Conservation (phyloP, 2,797 vertebrate genomes). For the Takifugu rubripes region DNA sequence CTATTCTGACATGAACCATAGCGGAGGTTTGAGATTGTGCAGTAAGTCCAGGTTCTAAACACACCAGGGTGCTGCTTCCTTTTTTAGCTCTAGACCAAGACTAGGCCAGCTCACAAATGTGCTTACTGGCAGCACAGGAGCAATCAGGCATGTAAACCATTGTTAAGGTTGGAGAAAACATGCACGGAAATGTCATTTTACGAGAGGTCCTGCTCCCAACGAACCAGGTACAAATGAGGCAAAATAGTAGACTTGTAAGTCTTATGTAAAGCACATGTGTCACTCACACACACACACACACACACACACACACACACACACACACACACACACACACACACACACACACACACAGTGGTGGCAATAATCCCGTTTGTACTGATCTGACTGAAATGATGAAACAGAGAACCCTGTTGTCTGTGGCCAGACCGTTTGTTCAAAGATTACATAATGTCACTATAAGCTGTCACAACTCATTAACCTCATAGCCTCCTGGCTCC, state of each 20-base stretch:
- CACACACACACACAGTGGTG: neutral
- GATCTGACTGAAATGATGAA: conserved; percentile 31
- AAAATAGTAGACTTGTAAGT: too few species aligned
- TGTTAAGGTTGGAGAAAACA: conserved; percentile 28
- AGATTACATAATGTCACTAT: conserved; percentile 63
- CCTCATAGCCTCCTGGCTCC: conserved; percentile 52
- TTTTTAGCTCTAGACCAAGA: conserved; percentile 63
- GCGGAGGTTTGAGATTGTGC: conserved; percentile 39
- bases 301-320: neutral
- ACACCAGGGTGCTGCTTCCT: conserved; percentile 51
- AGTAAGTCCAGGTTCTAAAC: conserved; percentile 55
- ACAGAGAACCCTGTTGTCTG: conserved; percentile 35
- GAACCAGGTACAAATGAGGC: too few species aligned
- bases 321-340: neutral
- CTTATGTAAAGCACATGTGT: too few species aligned
- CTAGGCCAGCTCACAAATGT: conserved; percentile 43
- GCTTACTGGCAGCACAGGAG: conserved; percentile 46
- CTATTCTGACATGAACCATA: conserved; percentile 40
- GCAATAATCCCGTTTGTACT: neutral
- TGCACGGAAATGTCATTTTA: conserved; percentile 5
- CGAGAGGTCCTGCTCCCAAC: too few species aligned
- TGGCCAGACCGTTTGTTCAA: conserved; percentile 38
- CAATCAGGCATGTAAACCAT: conserved; percentile 52
- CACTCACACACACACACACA: neutral
- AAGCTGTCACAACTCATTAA: conserved; percentile 61